Base-by-base conservation (phyloP, 2,888 invertebrate genomes). In the Junonia oenone region DNA sequence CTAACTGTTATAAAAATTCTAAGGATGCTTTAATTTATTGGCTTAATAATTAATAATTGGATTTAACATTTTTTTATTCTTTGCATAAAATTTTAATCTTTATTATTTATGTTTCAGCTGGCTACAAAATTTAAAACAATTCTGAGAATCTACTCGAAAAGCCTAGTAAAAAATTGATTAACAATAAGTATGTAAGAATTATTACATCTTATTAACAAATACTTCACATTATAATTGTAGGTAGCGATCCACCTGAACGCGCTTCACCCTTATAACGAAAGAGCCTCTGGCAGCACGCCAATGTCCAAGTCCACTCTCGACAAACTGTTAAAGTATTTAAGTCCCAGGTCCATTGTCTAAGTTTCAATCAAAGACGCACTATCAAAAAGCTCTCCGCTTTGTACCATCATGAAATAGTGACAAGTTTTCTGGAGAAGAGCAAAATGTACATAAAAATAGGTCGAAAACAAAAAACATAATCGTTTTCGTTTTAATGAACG, bases 301-400 rank as follows among this genome's bases (percentile, higher is more conserved):
- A 61, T 59, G 61, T 63, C 64, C 61, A 55, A 56, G 58, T 55
- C 52, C 27, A 57, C 49, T 48, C 57, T 55, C 54, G 54, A 58
- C 62, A 55, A 63, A 63, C 63, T 63, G 63, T 65, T 63, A 61
- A 64, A 67, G 65, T 62, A 67, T 65, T 67, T 64, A 66, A 63
- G 64, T 59, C 57, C 55, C 56, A 55, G 56, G 48, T 58, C 63
- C 58, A 66, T 68, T 67, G 65, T 62, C 56, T 59, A 58, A 63
- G 63, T 59, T 66, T 59, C 62, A 58, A 65, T 65, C 61, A 64
- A 59, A 63, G 55, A 45, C 58, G 56, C 38, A 40, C 38, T 40
- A 40, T 19, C 38, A 40, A 40, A 40, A 17, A 38, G 38, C 38
- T 58, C 58, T 51, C 55, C 47, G 52, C 59, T 58, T 55, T 51